Conservation (phyloP, 1,140 invertebrate species). For the Sycophaga agraensis region DNA sequence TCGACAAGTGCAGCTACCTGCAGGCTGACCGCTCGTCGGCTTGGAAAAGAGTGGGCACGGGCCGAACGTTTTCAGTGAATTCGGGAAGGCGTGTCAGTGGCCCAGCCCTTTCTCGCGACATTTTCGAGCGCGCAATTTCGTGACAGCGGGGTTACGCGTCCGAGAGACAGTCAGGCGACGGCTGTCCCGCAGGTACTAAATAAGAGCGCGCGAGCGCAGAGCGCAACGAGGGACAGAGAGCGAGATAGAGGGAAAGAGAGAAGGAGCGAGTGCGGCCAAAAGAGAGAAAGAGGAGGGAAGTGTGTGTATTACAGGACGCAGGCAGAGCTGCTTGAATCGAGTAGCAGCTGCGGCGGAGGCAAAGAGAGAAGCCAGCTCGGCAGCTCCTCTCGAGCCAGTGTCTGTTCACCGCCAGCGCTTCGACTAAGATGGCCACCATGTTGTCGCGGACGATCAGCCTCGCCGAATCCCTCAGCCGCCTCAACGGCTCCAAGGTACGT, state of each 20-base stretch:
- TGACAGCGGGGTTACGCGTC: too few relatives aligned
- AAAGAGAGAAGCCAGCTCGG: constrained; percentile 7
- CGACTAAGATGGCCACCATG: constrained; percentile 69
- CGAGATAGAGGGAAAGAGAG: neutral
- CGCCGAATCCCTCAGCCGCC: constrained; percentile 64
- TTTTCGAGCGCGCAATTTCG: too few relatives aligned
- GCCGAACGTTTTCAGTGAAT: too few relatives aligned
- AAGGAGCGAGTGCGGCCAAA: neutral
- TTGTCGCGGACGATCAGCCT: constrained; percentile 66
- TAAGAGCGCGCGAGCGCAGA: too few relatives aligned
- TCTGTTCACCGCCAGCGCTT: constrained; percentile 3
- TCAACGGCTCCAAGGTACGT: constrained; percentile 66
- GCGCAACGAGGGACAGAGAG: neutral
- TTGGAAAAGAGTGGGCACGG: too few relatives aligned
- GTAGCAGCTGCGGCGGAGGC: neutral
- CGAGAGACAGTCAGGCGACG: too few relatives aligned
- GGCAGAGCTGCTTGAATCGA: too few relatives aligned
- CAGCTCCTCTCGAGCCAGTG: neutral
- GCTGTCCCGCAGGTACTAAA: neutral
- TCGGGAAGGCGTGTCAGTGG: too few relatives aligned
- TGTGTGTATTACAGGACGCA: too few relatives aligned
- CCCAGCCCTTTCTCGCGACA: too few relatives aligned
- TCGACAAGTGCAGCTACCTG: too few relatives aligned
- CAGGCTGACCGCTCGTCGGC: too few relatives aligned
- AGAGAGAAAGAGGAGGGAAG: constrained; percentile 1